A percentile compares a stretch with the other conserved stretches of the same genome.
phyloP scores from a whole-genome alignment of 1,140 invertebrate species.

The Sminthurides bifidus region DNA sequence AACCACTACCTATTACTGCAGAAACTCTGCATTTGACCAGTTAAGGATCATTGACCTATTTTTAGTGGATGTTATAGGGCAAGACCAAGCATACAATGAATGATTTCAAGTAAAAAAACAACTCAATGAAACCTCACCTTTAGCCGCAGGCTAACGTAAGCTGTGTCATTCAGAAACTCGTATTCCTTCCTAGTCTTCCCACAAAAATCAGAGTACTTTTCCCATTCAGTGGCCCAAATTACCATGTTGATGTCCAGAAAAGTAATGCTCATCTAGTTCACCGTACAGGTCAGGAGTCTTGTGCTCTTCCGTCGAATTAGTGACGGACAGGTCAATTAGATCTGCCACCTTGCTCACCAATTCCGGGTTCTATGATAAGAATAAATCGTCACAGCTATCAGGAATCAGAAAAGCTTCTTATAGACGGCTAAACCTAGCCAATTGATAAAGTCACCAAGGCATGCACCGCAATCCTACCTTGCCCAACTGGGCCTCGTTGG shows the following conservation, averaged over 20 bases:
- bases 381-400: conserved; percentile 3
- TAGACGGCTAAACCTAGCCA: not conserved
- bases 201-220: conserved; percentile 43
- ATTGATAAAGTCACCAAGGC: not conserved
- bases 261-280: conserved; percentile 48
- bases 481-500: conserved; percentile 30
- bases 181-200: conserved; percentile 46
- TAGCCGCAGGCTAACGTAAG: conserved; percentile 45
- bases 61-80: no score
- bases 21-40: conserved; percentile 1
- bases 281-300: conserved; percentile 44
- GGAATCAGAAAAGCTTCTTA: not conserved
- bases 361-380: conserved; percentile 36
- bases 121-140: conserved; percentile 39
- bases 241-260: conserved; percentile 51
- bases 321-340: conserved; percentile 42
- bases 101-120: not conserved
- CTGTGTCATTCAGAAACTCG: conserved; percentile 43
- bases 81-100: no score
- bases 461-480: conserved; percentile 26
- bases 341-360: conserved; percentile 40
- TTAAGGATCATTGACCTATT: no score
- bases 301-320: conserved; percentile 49
- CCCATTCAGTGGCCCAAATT: conserved; percentile 39
- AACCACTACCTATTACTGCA: conserved; percentile 7